Conservation (phyloP, 1,140 invertebrate species). For the Sinella curviseta region DNA sequence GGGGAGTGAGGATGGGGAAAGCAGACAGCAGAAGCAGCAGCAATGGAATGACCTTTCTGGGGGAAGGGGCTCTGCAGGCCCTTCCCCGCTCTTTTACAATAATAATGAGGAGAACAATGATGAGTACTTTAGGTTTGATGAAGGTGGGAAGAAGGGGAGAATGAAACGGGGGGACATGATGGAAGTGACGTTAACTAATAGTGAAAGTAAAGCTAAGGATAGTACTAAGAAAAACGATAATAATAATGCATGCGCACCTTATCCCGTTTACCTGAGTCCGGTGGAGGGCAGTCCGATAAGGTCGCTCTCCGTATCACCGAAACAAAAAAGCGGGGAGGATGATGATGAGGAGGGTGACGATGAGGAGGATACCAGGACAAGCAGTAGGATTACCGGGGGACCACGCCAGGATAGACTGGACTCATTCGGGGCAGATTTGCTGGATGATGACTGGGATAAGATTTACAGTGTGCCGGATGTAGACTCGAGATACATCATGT, state of each 20-base stretch:
- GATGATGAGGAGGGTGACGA: background rate
- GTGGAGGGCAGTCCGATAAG: background rate
- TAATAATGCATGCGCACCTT: too few species aligned
- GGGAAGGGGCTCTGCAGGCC: background rate
- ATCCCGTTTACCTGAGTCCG: background rate
- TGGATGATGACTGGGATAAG: constrained; percentile 18
- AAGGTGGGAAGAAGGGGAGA: background rate
- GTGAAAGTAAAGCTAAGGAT: background rate
- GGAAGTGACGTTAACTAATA: background rate
- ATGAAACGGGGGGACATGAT: background rate
- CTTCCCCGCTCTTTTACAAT: background rate
- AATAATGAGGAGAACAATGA: background rate
- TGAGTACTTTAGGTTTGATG: too few species aligned
- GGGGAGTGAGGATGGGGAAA: background rate
- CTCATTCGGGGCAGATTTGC: background rate
- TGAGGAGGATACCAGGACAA: background rate
- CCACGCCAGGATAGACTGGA: background rate
- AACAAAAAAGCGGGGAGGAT: background rate
- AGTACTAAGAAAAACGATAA: background rate
- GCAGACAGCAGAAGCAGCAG: too few species aligned
- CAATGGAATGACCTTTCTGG: constrained; percentile 4
- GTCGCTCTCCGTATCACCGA: background rate
- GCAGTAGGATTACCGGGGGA: background rate
- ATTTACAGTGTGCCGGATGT: background rate
- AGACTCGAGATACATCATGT: background rate